Conservation (phyloP, 2,888 invertebrate genomes). For the Tribolium freemani region DNA sequence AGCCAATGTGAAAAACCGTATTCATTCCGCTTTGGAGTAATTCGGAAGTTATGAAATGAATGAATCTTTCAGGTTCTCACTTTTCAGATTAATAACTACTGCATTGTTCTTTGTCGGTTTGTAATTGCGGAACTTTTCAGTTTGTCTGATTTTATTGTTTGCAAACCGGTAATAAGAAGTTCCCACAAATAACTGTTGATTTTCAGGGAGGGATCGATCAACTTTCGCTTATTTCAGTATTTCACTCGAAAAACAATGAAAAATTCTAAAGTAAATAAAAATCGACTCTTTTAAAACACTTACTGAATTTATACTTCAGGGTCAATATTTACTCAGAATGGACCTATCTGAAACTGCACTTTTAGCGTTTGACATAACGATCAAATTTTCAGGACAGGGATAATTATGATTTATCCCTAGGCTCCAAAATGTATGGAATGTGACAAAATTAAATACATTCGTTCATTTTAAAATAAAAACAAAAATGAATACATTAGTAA, state of each 20-base stretch:
- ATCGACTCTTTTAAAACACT: neutral
- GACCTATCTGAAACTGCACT: neutral
- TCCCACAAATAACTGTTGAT: neutral
- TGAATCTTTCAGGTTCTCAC: neutral
- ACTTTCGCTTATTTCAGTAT: neutral
- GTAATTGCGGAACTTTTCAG: neutral
- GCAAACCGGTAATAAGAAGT: neutral
- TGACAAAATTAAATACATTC: too few species aligned
- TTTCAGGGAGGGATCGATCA: neutral
- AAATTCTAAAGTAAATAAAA: neutral
- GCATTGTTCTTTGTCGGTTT: neutral
- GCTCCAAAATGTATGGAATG: too few species aligned
- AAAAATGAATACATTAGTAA: too few species aligned
- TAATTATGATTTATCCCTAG: neutral
- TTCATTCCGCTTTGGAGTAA: neutral
- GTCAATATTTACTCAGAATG: neutral
- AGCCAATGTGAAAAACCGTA: too few species aligned
- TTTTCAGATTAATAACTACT: neutral
- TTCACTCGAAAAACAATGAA: neutral
- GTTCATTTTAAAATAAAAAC: too few species aligned
- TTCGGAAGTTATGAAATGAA: neutral
- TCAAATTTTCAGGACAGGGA: neutral
- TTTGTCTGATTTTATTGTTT: neutral
- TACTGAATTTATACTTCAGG: neutral
- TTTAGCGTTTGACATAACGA: neutral